Percentiles rank a stretch among this genome's conserved stretches.
Evolutionary conservation across 2,113 vertebrate species (phyloP).

Genomic region (Erythrocercus mccallii): DNA sequence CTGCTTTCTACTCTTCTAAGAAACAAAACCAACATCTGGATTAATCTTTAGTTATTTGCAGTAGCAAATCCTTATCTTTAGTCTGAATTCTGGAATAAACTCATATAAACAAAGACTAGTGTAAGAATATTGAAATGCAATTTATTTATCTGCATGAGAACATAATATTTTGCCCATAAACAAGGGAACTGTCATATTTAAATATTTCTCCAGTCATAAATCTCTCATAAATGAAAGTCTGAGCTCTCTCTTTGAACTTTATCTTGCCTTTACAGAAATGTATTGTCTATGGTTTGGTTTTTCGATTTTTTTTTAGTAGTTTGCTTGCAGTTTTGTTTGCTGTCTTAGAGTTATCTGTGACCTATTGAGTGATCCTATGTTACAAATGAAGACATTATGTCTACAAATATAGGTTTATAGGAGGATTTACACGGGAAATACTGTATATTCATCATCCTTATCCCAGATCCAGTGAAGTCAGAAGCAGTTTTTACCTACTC

Average conservation of each 20-base stretch:
- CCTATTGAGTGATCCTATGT: background rate
- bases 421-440: background rate
- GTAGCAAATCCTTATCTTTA: slow-evolving; percentile 33
- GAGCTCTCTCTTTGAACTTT: slow-evolving; percentile 37
- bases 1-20: background rate
- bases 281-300: background rate
- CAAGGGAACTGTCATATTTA: slow-evolving; percentile 32
- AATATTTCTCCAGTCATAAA: slow-evolving; percentile 44
- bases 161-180: slow-evolving; percentile 2
- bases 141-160: slow-evolving; percentile 47
- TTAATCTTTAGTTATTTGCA: slow-evolving; percentile 9
- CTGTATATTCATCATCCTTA: background rate
- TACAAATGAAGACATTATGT: background rate
- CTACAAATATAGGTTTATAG: background rate
- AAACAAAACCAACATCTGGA: background rate
- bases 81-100: slow-evolving; percentile 28
- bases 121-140: slow-evolving; percentile 25
- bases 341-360: background rate
- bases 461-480: background rate
- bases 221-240: slow-evolving; percentile 8
- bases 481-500: background rate
- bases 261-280: slow-evolving; percentile 11
- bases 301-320: background rate
- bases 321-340: background rate
- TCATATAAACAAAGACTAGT: slow-evolving; percentile 32